Evolutionary conservation across 2,797 vertebrate species (phyloP).

Genomic region (Catharus ustulatus): DNA sequence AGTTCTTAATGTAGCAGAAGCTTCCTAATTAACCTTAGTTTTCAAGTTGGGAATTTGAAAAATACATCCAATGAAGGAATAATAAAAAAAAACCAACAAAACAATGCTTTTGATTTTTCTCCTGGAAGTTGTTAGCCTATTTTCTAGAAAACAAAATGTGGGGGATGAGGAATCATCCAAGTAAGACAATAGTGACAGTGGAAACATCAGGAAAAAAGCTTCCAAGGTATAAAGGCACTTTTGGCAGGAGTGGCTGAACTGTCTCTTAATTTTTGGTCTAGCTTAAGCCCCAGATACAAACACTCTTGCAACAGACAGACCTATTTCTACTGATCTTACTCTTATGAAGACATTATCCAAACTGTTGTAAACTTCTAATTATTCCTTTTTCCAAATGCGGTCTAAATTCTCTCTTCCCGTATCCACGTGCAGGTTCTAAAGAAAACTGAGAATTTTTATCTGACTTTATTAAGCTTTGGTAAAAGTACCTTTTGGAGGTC

Average conservation of each 20-base stretch:
- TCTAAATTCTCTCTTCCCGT: not conserved
- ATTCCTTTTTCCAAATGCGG: not conserved
- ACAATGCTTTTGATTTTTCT: not conserved
- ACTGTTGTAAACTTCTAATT: not conserved
- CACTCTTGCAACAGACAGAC: not conserved
- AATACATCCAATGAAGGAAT: not conserved
- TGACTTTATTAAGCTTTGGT: not conserved
- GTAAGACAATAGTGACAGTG: not conserved
- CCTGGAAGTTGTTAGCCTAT: not conserved
- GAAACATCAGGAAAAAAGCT: not conserved
- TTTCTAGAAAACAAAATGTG: not conserved
- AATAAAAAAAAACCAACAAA: not conserved
- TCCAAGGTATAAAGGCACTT: not conserved
- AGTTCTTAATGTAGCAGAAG: not conserved
- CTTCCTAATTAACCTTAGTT: not conserved
- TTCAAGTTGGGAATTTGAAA: not conserved
- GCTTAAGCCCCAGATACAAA: not conserved
- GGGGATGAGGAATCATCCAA: not conserved
- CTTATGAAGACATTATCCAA: not conserved
- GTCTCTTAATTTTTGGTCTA: not conserved
- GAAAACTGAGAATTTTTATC: not conserved
- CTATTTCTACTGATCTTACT: not conserved
- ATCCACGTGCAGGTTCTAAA: not conserved
- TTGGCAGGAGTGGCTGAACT: not conserved
- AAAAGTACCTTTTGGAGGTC: not conserved